Evolutionary conservation across 2,797 vertebrate genomes (phyloP), one percentile per base, ranked within the genome.

Genomic region (Ctenopoma multispine): DNA sequence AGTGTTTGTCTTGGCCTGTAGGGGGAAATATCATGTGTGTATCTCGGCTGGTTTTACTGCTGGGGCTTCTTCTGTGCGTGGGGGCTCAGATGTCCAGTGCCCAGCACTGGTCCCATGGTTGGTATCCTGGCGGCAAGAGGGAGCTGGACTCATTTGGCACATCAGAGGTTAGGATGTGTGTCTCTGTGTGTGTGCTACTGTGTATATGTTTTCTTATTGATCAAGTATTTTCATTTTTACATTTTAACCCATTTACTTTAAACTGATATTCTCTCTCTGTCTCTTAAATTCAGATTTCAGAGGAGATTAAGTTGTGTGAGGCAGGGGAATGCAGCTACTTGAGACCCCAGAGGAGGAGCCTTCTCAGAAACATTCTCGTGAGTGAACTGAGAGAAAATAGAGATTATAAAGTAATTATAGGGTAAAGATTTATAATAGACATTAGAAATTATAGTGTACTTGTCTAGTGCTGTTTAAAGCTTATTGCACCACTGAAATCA

Each of bases 101-200:
- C 40, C 96, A 97, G 89, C 97, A 97, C 88, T 97, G 96, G 95
- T 97, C 96, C 73, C 96, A 97, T 12, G 94, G 96, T 50, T 96
- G 96, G 96, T 97, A 96, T 74, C 96, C 96, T 0, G 95, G 95
- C 84, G 95, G 96, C 64, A 97, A 97, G 75, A 81, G 93, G 82
- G 95, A 95, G 56, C 77, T 96, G 17, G 92, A 93, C 18, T 63
- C 82, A 11, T 91, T 93, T 7, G 62, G 78, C 4, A 74, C 83
- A 0, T 81, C 90, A 75, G 93, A 95, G 95, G 96, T 97, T 50
- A 5, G 78, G 7, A 66, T 13, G 5, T 13, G 50, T 49, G 13
- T 56, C 17, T 57, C 18, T 57, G 51, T 72, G 24, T 51, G 20
- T 1, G 10, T 27, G 4, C 1, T 2, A 10, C 13, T 48, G 44